Base-by-base conservation (phyloP, 2,888 invertebrate genomes). In the Odontocerum albicorne region DNA sequence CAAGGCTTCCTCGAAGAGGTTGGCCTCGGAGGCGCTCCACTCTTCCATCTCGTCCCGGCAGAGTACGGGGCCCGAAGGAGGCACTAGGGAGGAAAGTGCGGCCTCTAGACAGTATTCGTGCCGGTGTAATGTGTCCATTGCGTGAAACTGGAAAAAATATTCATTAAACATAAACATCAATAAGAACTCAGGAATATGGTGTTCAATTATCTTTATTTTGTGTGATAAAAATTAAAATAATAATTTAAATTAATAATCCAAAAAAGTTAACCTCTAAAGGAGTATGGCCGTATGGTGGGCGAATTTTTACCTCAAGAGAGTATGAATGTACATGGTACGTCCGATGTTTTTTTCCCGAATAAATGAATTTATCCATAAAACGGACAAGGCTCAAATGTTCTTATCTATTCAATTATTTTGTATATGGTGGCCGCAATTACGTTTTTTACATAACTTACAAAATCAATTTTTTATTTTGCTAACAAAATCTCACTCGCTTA, bases 41-140 rank as follows among this genome's bases (percentile, higher is more conserved):
- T 99, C 98, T 78, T 99, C 99, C 91, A 99, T 96, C 81, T 99
- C 98, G 79, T 99, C 99, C 64, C 97, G 85, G 75, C 95, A 95
- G 63, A 98, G 83, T 65, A 97, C 93, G 16, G 98, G 98, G 12
- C 97, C 96, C 63, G 92, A 92, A 63, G 90, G 88, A 55, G 97
- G 96, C 69, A 97, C 96, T 66, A 98, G 82, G 51, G 94, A 92
- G 66, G 92, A 89, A 72, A 96, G 86, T 55, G 96, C 92, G 67
- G 87, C 83, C 64, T 95, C 90, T 71, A 97, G 83, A 72, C 96
- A 92, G 76, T 98, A 98, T 57, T 82, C 84, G 67, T 94, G 92
- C 72, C 91, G 88, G 80, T 96, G 96, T 64, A 96, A 80, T 50
- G 94, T 92, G 77, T 97, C 93, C 96, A 99, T 96, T 51, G 98